These are phyloP conservation scores for Lepidonotus clava DNA, from an alignment of 2,888 invertebrate genomes.

Conservation along the genomic window DNA sequence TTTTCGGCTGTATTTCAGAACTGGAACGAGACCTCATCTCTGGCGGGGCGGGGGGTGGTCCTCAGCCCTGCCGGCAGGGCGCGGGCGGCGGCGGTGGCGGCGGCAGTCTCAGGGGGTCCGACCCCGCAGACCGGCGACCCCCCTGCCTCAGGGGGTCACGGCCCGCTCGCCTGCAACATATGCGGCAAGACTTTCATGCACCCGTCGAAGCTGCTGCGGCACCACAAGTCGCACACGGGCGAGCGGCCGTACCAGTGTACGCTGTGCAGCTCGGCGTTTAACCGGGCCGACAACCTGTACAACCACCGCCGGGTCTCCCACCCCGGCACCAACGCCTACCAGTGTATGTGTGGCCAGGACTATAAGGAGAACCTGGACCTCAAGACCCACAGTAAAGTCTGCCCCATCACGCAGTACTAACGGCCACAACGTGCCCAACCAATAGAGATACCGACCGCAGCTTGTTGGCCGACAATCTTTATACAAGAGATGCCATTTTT, in stretches of 20 bases:
- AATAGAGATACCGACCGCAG: too few species aligned
- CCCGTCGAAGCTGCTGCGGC: slow-evolving; percentile 26
- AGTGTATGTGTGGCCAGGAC: slow-evolving; percentile 29
- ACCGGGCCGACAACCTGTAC: slow-evolving; percentile 37
- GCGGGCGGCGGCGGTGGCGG: neutral
- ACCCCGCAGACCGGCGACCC: neutral
- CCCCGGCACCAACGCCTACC: neutral
- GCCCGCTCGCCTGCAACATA: neutral
- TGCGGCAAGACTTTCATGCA: neutral
- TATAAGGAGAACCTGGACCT: neutral
- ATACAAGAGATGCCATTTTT: too few species aligned
- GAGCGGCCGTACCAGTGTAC: neutral
- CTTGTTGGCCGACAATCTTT: too few species aligned
- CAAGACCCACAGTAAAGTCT: neutral
- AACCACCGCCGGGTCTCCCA: neutral
- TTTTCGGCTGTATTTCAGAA: slow-evolving; percentile 38
- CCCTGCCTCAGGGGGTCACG: neutral
- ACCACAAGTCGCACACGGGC: neutral
- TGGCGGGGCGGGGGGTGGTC: neutral
- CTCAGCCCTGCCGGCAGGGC: neutral
- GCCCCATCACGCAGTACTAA: neutral
- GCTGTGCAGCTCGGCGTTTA: slow-evolving; percentile 4
- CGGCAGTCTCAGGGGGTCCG: neutral
- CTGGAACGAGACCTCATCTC: neutral
- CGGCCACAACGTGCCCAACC: neutral